A percentile compares a stretch with the other conserved stretches of the same genome.
Evolutionary conservation across 1,140 invertebrate genomes (phyloP).

Genomic region (Drosophila mojavensis): DNA sequence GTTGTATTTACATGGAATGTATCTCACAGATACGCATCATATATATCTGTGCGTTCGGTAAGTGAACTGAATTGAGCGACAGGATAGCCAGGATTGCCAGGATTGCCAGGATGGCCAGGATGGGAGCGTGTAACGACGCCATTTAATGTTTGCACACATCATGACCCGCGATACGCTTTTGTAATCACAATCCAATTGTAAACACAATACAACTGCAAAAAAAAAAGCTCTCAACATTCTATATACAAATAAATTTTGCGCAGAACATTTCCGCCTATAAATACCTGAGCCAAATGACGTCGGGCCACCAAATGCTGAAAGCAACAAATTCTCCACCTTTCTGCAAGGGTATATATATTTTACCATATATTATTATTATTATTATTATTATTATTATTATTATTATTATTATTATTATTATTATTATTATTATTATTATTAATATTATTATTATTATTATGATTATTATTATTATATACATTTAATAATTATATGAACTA

Average conservation of each 20-base stretch:
- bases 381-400: no score
- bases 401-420: no score
- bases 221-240: constrained; percentile 6
- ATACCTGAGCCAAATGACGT: no score
- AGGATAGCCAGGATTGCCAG: not conserved
- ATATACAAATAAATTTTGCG: constrained; percentile 6
- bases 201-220: constrained; percentile 42
- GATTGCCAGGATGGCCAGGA: not conserved
- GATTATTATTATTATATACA: no score
- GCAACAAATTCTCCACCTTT: no score
- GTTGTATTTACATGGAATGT: constrained; percentile 75
- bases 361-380: no score
- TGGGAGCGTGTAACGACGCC: constrained; percentile 45
- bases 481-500: no score
- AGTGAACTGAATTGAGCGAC: constrained; percentile 22
- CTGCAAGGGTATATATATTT: no score
- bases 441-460: no score
- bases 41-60: constrained; percentile 67
- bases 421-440: no score
- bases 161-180: constrained; percentile 77
- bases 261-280: no score
- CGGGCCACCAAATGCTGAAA: no score
- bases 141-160: constrained; percentile 81
- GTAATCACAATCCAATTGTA: constrained; percentile 80
- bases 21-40: constrained; percentile 81